Evolutionary conservation across 2,113 vertebrate genomes (phyloP), one percentile per base, ranked within the genome.

Genomic region (Bungarus multicinctus): DNA sequence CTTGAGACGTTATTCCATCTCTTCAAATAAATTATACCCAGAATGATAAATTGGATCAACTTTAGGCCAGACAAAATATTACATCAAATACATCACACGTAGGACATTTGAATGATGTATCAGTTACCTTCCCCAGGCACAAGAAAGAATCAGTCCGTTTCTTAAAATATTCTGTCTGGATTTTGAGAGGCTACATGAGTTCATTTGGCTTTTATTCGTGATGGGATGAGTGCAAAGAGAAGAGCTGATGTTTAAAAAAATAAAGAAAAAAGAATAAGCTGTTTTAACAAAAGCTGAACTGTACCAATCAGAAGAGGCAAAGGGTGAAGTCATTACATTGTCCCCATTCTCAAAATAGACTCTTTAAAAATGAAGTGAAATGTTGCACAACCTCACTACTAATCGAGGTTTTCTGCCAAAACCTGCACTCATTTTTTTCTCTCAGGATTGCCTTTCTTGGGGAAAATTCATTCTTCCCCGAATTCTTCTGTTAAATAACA

Each of bases 141-240:
- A 25, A 11, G 94, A 81, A 85, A 60, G 90, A 96, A 96, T 97
- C 95, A 95, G 93, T 97, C 93, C 94, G n/a, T 95, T 96, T 92
- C 95, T 94, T 95, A 94, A 96, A 95, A 94, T 91, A 60, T 93
- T 95, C 93, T 60, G 85, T 96, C 94, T 96, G 94, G 94, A 81
- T 95, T 93, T 96, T 89, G 88, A 92, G 52, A 93, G 94, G 95
- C 95, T 93, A 95, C 90, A 94, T 96, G 94, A 93, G 89, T 96
- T 96, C 87, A 90, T 74, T 91, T 95, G 94, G 58, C 74, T 94
- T 94, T 95, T 64, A 90, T 94, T 96, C 94, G 94, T 74, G 45
- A 74, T 91, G 0, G 0, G 94, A 92, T 93, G 93, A 90, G 74
- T 88, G 91, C 93, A 93, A 22, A 93, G 89, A 27, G n/a, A 93